These are phyloP conservation scores for Psilopogon haemacephalus DNA, from an alignment of 2,113 vertebrate genomes.

Conservation along the genomic window DNA sequence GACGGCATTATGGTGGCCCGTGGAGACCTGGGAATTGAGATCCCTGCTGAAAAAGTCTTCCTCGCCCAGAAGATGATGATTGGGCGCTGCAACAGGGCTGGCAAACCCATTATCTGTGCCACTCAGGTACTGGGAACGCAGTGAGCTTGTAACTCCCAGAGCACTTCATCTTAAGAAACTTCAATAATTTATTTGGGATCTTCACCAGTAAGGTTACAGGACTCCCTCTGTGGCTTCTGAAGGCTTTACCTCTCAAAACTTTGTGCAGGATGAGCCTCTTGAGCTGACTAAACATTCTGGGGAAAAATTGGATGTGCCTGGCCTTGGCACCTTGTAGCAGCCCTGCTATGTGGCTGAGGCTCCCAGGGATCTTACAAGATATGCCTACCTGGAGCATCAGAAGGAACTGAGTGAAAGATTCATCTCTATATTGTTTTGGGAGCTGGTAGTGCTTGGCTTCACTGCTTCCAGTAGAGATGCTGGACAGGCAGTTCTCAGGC, in stretches of 20 bases:
- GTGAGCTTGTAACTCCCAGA: neutral
- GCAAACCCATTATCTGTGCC: conserved; percentile 95
- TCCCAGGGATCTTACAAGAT: neutral
- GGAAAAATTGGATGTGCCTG: neutral
- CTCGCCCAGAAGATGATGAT: conserved; percentile 99
- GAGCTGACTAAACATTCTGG: neutral
- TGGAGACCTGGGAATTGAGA: conserved; percentile 96
- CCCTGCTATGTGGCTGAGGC: neutral
- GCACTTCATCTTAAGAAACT: neutral
- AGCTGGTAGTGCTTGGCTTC: neutral
- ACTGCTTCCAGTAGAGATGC: neutral
- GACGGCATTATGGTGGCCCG: conserved; percentile 99
- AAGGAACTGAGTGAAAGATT: neutral
- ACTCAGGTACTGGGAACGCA: conserved; percentile 81
- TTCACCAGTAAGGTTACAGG: accelerated
- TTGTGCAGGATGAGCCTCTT: neutral
- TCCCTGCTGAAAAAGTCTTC: conserved; percentile 97
- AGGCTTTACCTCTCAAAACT: neutral
- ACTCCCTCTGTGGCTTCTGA: neutral
- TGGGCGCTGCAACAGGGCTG: conserved; percentile 91
- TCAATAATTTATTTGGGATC: neutral
- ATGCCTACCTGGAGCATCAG: neutral
- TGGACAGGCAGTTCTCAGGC: accelerated
- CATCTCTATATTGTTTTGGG: neutral
- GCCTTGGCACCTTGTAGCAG: neutral